Percentiles rank a stretch among this genome's conserved stretches.
These are phyloP conservation scores for Catostylus mosaicus DNA, from an alignment of 30 jellyfish, hydroid and myxozoan species.

Conservation along the genomic window DNA sequence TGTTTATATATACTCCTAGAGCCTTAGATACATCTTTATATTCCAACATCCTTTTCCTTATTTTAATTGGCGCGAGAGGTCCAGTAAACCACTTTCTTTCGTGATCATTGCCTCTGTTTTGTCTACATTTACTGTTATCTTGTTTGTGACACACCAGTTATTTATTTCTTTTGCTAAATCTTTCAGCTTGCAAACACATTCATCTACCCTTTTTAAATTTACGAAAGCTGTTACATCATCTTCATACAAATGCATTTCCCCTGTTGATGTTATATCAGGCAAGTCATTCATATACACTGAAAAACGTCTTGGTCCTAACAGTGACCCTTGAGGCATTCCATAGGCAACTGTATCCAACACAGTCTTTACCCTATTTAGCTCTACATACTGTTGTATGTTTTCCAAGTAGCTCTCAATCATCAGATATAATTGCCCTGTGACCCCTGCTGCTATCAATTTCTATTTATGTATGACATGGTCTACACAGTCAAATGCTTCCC, in stretches of 20 bases:
- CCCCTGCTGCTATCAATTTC: conserved; percentile 3
- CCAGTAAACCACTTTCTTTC: conserved; percentile 33
- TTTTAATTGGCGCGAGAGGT: conserved; percentile 22
- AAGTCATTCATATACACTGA: conserved; percentile 12
- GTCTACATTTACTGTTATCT: conserved; percentile 11
- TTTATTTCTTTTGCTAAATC: conserved; percentile 15
- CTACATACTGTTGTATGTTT: neutral
- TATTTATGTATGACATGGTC: conserved; percentile 10
- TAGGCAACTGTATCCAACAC: neutral
- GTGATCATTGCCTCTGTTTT: conserved; percentile 12
- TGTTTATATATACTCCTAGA: conserved; percentile 20
- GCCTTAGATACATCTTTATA: conserved; percentile 12
- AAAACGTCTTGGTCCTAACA: neutral
- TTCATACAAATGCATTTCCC: conserved; percentile 29
- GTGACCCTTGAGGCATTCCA: neutral
- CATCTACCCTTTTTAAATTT: conserved; percentile 2
- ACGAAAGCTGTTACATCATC: conserved; percentile 11
- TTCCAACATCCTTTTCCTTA: conserved; percentile 18
- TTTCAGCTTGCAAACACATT: conserved; percentile 17
- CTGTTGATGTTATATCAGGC: neutral
- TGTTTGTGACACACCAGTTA: conserved; percentile 5
- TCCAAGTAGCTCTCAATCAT: conserved; percentile 28
- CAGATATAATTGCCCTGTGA: conserved; percentile 20
- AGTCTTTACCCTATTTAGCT: conserved; percentile 8
- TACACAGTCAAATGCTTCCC: conserved; percentile 19